Evolutionary conservation across 1,140 invertebrate genomes (phyloP).

Genomic region (Procambarus clarkii): DNA sequence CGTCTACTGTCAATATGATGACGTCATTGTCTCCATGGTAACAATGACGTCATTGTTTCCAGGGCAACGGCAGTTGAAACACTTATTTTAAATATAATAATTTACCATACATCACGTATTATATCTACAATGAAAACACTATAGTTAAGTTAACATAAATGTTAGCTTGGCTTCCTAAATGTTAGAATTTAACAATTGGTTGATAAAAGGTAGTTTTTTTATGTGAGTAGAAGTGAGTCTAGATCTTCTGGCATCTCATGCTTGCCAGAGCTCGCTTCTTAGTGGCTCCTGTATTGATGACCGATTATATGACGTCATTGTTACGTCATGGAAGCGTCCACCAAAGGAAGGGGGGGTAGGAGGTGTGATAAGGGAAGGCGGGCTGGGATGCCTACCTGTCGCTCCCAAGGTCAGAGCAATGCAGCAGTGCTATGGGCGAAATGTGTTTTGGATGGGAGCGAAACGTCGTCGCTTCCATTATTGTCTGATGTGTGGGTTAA

Average conservation of each 20-base stretch:
- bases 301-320: conserved; percentile 35
- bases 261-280: background rate
- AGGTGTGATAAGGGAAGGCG: background rate
- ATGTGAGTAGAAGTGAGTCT: background rate
- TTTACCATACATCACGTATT: no score
- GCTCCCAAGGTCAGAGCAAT: conserved; percentile 44
- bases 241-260: background rate
- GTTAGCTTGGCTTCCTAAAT: no score
- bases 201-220: background rate
- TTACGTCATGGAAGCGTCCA: conserved; percentile 49
- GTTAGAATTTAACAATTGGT: no score
- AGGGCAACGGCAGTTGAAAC: no score
- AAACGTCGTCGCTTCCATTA: no score
- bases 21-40: conserved; percentile 59
- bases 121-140: no score
- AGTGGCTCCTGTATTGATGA: conserved; percentile 55
- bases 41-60: conserved; percentile 43
- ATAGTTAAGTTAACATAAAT: no score
- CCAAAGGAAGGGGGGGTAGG: background rate
- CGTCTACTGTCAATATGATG: conserved; percentile 58
- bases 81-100: no score
- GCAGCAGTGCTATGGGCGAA: background rate
- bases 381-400: conserved; percentile 36
- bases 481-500: no score
- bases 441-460: no score